These are phyloP conservation scores for Camponotus pennsylvanicus DNA, from an alignment of 1,140 invertebrate genomes.

Conservation along the genomic window DNA sequence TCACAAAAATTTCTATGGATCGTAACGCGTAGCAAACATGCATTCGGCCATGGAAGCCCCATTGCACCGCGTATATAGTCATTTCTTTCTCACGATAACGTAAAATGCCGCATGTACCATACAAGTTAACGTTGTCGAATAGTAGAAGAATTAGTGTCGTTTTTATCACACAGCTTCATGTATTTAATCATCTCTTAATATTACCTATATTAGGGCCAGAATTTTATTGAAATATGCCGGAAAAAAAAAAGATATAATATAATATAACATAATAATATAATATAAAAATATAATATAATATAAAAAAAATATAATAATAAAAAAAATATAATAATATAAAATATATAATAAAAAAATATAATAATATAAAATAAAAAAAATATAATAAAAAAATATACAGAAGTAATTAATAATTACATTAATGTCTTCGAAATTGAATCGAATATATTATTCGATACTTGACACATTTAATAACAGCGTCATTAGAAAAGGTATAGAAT, in stretches of 20 bases:
- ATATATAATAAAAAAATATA: not conserved
- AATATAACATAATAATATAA: not conserved
- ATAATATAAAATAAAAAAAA: too few relatives aligned
- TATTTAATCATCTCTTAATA: not conserved
- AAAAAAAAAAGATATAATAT: not conserved
- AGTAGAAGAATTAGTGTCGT: not conserved
- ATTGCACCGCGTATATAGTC: conserved; percentile 8
- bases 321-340: too few relatives aligned
- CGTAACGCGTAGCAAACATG: conserved; percentile 14
- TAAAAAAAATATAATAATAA: too few relatives aligned
- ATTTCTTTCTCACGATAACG: conserved; percentile 9
- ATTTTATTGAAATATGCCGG: not conserved
- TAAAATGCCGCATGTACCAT: not conserved
- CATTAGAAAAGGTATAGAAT: too few relatives aligned
- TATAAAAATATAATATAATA: too few relatives aligned
- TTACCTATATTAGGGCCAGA: not conserved
- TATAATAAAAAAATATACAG: too few relatives aligned
- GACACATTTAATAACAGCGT: not conserved
- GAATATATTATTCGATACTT: not conserved
- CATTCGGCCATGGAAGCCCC: not conserved
- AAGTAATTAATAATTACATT: too few relatives aligned
- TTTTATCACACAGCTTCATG: not conserved
- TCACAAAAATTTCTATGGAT: conserved; percentile 38
- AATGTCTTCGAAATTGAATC: not conserved
- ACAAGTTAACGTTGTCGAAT: not conserved